phyloP scores from a whole-genome alignment of 2,113 vertebrate species.

The Bettongia penicillata region DNA sequence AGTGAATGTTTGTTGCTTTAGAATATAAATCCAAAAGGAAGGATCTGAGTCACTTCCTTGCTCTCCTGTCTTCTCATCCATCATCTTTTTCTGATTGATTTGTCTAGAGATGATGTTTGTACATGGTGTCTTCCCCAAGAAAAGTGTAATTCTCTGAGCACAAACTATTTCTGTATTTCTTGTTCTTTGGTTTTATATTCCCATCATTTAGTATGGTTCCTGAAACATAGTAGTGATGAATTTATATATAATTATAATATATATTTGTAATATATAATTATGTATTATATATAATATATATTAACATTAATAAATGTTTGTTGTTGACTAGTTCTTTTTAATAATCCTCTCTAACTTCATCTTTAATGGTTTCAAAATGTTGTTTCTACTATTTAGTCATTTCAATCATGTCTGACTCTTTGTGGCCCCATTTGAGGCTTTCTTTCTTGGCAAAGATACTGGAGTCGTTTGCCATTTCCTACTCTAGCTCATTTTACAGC shows the following conservation, averaged over 20 bases:
- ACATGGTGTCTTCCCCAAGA: background rate
- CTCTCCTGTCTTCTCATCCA: background rate
- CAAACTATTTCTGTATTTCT: background rate
- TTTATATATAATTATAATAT: too few relatives aligned
- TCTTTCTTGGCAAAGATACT: too few relatives aligned
- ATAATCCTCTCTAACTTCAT: slow-evolving; percentile 6
- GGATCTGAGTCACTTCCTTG: background rate
- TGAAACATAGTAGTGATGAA: background rate
- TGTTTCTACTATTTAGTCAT: background rate
- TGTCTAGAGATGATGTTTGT: background rate
- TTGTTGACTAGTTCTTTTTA: background rate
- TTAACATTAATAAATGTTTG: background rate
- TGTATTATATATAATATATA: too few relatives aligned
- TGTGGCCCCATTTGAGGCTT: too few relatives aligned
- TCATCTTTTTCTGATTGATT: background rate
- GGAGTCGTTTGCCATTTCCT: too few relatives aligned
- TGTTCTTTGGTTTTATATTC: background rate
- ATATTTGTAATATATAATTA: too few relatives aligned
- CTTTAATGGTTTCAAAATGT: background rate
- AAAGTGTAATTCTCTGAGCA: background rate
- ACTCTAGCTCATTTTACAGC: too few relatives aligned
- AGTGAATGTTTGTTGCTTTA: slow-evolving; percentile 14
- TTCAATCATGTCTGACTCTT: too few relatives aligned
- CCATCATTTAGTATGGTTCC: background rate
- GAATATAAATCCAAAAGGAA: slow-evolving; percentile 30